Base-by-base conservation (phyloP, 2,113 vertebrate species). In the Pipa parva region DNA sequence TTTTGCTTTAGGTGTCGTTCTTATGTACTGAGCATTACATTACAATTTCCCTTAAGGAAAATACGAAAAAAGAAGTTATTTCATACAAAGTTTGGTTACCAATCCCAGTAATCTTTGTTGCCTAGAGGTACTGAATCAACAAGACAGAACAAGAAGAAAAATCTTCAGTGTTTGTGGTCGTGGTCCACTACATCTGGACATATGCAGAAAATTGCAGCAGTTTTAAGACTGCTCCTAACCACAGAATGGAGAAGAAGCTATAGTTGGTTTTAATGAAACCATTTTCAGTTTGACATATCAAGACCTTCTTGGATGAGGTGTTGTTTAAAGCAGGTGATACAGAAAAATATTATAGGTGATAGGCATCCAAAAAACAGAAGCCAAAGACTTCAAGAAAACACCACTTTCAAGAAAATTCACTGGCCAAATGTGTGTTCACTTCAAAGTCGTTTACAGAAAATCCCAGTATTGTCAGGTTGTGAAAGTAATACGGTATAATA, bases 51-150 rank as follows among this genome's bases (percentile, higher is more conserved):
- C 65, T 59, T 42, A 42, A 68, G 57, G 56, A 51, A 59, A 28
- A 54, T 29, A 68, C 39, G n/a, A n/a, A 21, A 50, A 26, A 68
- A 68, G 65, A 51, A 68, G 59, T 56, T 59, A 21, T 28, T 45
- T 68, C 65, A 68, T 68, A 45, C 45, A 27, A n/a, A 36, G 25
- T 37, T 29, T 68, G 36, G 24, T 59, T 59, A 68, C 11, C 28
- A 51, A 59, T 17, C 18, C 15, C 10, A n/a, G 5, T 36, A 36
- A 12, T 13, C 15, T 39, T 21, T 42, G 57, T 9, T 31, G 46
- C 57, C 65, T 61, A n/a, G 46, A 54, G 66, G 58, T 45, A 61
- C 13, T 28, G 29, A 54, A 24, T 58, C 48, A 61, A 22, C 66
- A 61, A 70, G 66, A 52, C 12, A 13, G 26, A 28, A 61, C 66